These are phyloP conservation scores for Amblyjoppa proteus DNA, from an alignment of 2,888 invertebrate genomes.

Conservation along the genomic window DNA sequence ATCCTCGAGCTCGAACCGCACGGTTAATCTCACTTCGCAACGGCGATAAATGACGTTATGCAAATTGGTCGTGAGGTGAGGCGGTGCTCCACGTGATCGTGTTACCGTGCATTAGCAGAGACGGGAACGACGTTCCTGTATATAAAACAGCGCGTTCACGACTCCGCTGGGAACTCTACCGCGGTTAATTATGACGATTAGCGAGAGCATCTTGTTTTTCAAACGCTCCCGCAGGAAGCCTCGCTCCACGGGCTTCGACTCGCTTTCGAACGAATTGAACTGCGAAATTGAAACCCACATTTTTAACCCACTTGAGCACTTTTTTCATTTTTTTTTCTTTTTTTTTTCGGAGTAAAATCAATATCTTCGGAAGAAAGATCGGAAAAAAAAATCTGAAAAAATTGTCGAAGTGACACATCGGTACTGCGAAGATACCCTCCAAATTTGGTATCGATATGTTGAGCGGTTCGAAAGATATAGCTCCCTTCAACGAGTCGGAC, in stretches of 20 bases:
- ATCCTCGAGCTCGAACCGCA: conserved; percentile 17
- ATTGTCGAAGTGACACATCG: too few relatives aligned
- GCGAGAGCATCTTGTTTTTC: conserved; percentile 61
- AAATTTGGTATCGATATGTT: too few relatives aligned
- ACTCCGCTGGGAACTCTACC: conserved; percentile 68
- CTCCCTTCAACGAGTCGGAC: too few relatives aligned
- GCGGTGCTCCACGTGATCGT: conserved; percentile 12
- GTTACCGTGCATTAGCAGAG: conserved; percentile 20
- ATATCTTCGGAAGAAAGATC: neutral
- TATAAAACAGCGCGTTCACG: conserved; percentile 38
- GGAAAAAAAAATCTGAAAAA: too few relatives aligned
- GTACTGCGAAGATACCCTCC: too few relatives aligned
- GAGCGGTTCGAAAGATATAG: too few relatives aligned
- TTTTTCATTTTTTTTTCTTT: neutral
- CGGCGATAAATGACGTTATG: conserved; percentile 15
- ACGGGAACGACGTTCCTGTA: neutral
- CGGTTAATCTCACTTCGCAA: conserved; percentile 6
- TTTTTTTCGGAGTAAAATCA: neutral
- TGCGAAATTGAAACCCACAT: neutral
- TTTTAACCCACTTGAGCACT: neutral
- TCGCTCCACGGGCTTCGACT: conserved; percentile 14
- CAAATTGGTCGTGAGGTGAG: conserved; percentile 27
- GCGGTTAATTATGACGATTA: conserved; percentile 76
- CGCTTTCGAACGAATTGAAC: conserved; percentile 25
- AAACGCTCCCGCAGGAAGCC: conserved; percentile 41